phyloP scores from a whole-genome alignment of 2,888 invertebrate genomes.

The Orchesellides sinensis region DNA sequence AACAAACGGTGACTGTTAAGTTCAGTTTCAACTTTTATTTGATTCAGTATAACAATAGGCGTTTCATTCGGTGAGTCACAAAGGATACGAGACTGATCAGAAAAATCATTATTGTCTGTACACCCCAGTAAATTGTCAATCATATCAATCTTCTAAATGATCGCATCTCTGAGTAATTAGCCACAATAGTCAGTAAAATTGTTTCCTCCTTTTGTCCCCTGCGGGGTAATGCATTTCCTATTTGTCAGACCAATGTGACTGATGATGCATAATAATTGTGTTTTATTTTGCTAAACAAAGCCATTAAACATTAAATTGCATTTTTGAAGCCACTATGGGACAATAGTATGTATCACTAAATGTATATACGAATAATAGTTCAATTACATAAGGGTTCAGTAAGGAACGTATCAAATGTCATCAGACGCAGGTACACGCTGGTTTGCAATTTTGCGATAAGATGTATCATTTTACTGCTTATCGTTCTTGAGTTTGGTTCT shows the following conservation, averaged over 20 bases:
- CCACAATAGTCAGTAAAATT: background rate
- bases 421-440: background rate
- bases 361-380: background rate
- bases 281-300: no score
- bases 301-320: no score
- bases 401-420: background rate
- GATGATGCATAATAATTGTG: background rate
- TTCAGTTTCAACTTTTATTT: background rate
- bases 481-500: background rate
- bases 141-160: background rate
- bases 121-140: background rate
- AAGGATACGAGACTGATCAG: background rate
- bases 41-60: background rate
- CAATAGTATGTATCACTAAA: no score
- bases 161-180: background rate
- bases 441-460: background rate
- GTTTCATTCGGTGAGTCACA: no score
- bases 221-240: slow-evolving; percentile 15
- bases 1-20: background rate
- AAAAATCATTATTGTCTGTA: background rate
- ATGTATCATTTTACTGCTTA: background rate
- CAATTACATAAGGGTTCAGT: background rate
- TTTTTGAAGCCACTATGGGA: no score
- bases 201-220: background rate
- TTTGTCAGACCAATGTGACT: background rate